Percentiles rank a stretch among this genome's conserved stretches.
These are phyloP conservation scores for Drosophila triauraria DNA, from an alignment of 1,140 invertebrate genomes.

Conservation along the genomic window DNA sequence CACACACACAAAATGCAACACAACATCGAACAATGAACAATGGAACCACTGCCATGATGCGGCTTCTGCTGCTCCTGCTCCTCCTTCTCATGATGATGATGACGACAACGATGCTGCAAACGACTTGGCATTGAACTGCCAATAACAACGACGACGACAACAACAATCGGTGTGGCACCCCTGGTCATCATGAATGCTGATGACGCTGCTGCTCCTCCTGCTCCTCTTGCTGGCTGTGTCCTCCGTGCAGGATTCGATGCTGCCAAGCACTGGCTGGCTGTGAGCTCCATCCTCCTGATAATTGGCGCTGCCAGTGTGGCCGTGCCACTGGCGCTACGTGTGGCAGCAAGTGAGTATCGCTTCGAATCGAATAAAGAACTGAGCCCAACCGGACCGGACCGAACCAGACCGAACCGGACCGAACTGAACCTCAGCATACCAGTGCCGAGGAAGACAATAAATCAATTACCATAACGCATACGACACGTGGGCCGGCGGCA, in stretches of 20 bases:
- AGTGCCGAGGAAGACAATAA: conserved; percentile 62
- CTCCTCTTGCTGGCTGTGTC: conserved; percentile 2
- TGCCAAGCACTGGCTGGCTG: conserved; percentile 88
- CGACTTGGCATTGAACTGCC: conserved; percentile 79
- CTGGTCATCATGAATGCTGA: conserved; percentile 71
- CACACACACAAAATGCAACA: conserved; percentile 81
- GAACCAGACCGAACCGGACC: background rate
- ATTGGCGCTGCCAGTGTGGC: conserved; percentile 89
- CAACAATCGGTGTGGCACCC: conserved; percentile 52
- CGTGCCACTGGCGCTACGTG: conserved; percentile 88
- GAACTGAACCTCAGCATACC: conserved; percentile 3
- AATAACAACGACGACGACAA: conserved; percentile 75
- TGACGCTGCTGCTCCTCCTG: conserved; percentile 27
- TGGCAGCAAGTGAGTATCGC: conserved; percentile 86
- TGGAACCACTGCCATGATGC: conserved; percentile 31
- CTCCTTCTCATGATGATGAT: conserved; percentile 8
- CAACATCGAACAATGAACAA: conserved; percentile 68
- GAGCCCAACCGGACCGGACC: too few species aligned
- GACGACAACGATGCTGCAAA: conserved; percentile 54
- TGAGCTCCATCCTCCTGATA: conserved; percentile 88
- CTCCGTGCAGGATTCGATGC: conserved; percentile 85
- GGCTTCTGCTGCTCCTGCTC: background rate
- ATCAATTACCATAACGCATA: conserved; percentile 84
- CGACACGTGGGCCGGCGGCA: conserved; percentile 48
- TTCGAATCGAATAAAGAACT: conserved; percentile 2